Evolutionary conservation across 2,113 vertebrate genomes (phyloP).

Genomic region (Hippoglossus stenolepis): DNA sequence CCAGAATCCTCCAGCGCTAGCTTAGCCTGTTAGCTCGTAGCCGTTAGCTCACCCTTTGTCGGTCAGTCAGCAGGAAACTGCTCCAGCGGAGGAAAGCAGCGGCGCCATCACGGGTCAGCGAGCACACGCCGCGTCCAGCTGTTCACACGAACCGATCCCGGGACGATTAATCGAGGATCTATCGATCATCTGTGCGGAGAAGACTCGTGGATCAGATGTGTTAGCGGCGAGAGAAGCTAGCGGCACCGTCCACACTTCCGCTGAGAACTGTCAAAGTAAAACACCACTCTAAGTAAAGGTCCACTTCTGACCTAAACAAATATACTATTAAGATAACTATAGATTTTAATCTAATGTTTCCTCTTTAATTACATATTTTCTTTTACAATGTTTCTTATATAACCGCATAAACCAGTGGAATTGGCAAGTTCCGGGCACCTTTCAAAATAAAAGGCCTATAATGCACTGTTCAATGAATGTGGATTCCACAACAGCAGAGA

Average conservation of each 20-base stretch:
- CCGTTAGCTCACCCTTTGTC: slow-evolving; percentile 57
- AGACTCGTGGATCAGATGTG: slow-evolving; percentile 16
- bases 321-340: not conserved
- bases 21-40: too few species aligned
- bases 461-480: slow-evolving; percentile 2
- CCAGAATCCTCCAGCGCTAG: too few species aligned
- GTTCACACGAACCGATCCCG: too few species aligned
- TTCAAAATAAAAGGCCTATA: slow-evolving; percentile 37
- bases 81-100: not conserved
- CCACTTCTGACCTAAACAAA: not conserved
- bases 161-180: too few species aligned
- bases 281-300: not conserved
- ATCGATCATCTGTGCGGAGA: not conserved
- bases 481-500: not conserved
- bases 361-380: not conserved
- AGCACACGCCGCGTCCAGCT: not conserved
- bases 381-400: not conserved
- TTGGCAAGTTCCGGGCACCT: not conserved
- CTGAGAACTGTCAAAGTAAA: slow-evolving; percentile 33
- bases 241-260: slow-evolving; percentile 40
- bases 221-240: not conserved
- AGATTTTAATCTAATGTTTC: too few species aligned
- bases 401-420: not conserved
- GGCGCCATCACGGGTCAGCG: not conserved
- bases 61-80: slow-evolving; percentile 14